Evolutionary conservation across 2,888 invertebrate genomes (phyloP), one percentile per base, ranked within the genome.

Genomic region (Parnassius mnemosyne): DNA sequence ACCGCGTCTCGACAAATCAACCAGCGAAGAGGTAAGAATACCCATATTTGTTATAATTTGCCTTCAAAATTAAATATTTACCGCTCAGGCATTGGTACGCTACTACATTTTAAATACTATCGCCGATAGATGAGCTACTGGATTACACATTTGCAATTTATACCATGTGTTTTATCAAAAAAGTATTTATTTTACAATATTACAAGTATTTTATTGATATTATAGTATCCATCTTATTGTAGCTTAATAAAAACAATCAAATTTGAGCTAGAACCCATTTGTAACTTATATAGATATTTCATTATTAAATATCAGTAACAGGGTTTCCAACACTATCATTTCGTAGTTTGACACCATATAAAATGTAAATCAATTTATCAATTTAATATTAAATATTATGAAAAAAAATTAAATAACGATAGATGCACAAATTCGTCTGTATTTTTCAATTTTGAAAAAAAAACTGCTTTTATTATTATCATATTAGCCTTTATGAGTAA

Each of bases 11-110:
- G 98, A 98, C 92, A 98, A 98, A 85, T 95, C 97, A 71, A 96
- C 96, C 76, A 97, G 97, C 82, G 98, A 98, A 89, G 98, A 98
- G 97, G 98, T 98, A 92, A 92, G 94, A 66, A 53, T 53, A 16
- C 46, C 25, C 11, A 43, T 58, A 51, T 25, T 54, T 10, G 53
- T 56, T 44, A 57, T 47, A 41, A 43, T 1, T 50, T 50, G 25
- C 51, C 44, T 59, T 53, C 20, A 47, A 59, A 51, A 25, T 46
- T 10, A 55, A 61, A 56, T 43, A 53, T 57, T n/a, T 25, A n/a
- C 41, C 16, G n/a, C 16, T 55, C 49, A 41, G 50, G 13, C 54
- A 51, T 34, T 47, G 62, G 43, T 51, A 44, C 34, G 34, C 47
- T 49, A 10, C 51, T 42, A 51, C 44, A 34, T 16, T 13, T 50